These are phyloP conservation scores for Ianthella basta DNA, from an alignment of 37 sponge, comb jelly and placozoan species.

Conservation along the genomic window DNA sequence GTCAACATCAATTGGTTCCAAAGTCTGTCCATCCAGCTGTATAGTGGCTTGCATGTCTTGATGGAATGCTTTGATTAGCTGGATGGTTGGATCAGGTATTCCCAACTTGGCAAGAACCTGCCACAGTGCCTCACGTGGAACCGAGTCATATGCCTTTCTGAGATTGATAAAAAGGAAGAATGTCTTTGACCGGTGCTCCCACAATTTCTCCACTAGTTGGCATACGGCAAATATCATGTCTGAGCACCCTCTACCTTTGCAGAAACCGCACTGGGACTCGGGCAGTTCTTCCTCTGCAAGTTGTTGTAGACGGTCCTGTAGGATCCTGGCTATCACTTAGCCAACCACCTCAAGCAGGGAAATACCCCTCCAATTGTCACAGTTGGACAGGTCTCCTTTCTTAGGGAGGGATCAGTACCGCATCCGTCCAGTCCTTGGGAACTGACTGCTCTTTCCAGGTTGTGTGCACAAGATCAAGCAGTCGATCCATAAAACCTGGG, in stretches of 20 bases:
- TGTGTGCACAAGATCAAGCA: too few species aligned
- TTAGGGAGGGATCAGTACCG: conserved; percentile 7
- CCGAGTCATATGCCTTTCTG: not conserved
- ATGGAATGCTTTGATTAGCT: conserved; percentile 13
- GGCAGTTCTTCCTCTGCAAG: conserved; percentile 11
- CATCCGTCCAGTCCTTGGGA: too few species aligned
- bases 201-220: not conserved
- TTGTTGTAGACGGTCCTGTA: not conserved
- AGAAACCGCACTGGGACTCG: conserved; percentile 2
- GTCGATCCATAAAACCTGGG: too few species aligned
- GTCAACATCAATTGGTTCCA: conserved; percentile 8
- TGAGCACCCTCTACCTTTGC: too few species aligned
- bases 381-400: not conserved
- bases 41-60: conserved; percentile 17
- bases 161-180: not conserved
- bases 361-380: too few species aligned
- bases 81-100: not conserved
- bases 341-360: not conserved
- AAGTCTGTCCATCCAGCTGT: not conserved
- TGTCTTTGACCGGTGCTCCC: not conserved
- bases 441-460: too few species aligned
- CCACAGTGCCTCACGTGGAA: conserved; percentile 25
- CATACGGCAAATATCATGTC: too few species aligned
- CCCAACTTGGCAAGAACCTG: not conserved
- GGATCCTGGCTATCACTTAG: not conserved